These are phyloP conservation scores for Sminthurinus aureus DNA, from an alignment of 2,888 invertebrate genomes.

Conservation along the genomic window DNA sequence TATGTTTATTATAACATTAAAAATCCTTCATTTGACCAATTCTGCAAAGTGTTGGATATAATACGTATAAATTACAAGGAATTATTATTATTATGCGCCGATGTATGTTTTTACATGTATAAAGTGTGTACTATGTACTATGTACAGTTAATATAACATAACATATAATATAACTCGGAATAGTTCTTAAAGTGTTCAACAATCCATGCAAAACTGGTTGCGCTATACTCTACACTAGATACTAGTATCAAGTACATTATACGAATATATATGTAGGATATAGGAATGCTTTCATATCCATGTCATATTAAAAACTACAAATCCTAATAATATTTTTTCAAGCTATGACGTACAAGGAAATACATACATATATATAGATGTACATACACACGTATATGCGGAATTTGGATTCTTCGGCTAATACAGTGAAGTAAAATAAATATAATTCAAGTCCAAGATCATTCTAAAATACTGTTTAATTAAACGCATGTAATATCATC, in stretches of 20 bases:
- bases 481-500: no score
- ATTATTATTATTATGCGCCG: no score
- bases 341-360: no score
- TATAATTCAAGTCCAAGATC: no score
- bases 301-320: neutral
- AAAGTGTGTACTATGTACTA: no score
- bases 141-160: neutral
- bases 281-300: neutral
- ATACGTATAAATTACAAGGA: no score
- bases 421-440: no score
- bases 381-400: neutral
- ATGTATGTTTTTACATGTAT: no score
- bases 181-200: neutral
- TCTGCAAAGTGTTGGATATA: no score
- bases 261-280: neutral
- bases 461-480: no score
- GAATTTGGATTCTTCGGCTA: neutral
- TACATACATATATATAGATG: neutral
- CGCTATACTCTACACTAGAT: neutral
- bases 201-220: slow-evolving; percentile 8
- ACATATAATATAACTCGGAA: slow-evolving; percentile 5
- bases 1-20: neutral
- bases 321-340: neutral
- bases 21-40: neutral
- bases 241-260: neutral